Evolutionary conservation across 2,113 vertebrate genomes (phyloP).

Genomic region (Machaerirhynchus nigripectus): DNA sequence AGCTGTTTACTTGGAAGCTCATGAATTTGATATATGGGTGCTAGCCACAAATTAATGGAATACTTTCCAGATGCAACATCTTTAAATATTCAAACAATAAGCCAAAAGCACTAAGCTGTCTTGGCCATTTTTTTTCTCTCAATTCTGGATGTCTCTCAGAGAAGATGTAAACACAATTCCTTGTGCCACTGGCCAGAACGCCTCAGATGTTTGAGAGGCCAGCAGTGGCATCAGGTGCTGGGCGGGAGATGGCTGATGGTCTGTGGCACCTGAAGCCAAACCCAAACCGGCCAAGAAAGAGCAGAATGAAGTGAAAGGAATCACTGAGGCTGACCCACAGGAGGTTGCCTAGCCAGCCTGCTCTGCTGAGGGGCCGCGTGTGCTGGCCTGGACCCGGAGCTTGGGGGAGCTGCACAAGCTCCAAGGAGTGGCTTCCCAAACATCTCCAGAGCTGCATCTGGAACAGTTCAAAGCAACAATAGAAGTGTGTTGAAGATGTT

Average conservation of each 20-base stretch:
- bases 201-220: slow-evolving; percentile 21
- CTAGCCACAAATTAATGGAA: slow-evolving; percentile 77
- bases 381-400: rapidly evolving
- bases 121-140: slow-evolving; percentile 39
- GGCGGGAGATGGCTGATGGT: background rate
- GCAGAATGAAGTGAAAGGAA: background rate
- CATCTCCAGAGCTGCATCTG: background rate
- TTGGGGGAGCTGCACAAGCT: background rate
- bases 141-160: slow-evolving; percentile 26
- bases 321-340: background rate
- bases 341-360: background rate
- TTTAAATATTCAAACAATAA: slow-evolving; percentile 72
- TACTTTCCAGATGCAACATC: slow-evolving; percentile 75
- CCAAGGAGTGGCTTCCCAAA: background rate
- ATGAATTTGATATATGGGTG: slow-evolving; percentile 71
- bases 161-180: slow-evolving; percentile 65
- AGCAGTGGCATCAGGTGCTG: background rate
- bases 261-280: slow-evolving; percentile 7
- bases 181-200: slow-evolving; percentile 34
- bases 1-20: slow-evolving; percentile 77
- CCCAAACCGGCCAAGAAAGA: background rate
- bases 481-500: background rate
- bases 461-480: background rate
- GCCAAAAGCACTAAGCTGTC: slow-evolving; percentile 59
- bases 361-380: background rate